Percentiles rank a stretch among this genome's conserved stretches.
These are phyloP conservation scores for Cacatua alba DNA, from an alignment of 2,113 vertebrate genomes.

Conservation along the genomic window DNA sequence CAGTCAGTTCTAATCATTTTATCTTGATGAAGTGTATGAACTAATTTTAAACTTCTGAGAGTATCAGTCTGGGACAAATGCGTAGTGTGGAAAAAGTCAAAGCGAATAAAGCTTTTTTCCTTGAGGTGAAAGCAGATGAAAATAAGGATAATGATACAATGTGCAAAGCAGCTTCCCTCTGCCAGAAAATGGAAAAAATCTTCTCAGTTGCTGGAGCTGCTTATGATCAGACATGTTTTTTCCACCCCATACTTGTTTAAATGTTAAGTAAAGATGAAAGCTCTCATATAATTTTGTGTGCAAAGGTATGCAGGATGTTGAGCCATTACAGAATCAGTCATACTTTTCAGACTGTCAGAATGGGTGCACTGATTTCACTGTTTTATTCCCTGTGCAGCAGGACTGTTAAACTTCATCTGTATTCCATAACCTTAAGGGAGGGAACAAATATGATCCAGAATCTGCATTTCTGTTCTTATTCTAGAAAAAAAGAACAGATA, in stretches of 20 bases:
- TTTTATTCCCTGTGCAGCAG: neutral
- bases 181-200: neutral
- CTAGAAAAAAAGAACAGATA: neutral
- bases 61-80: neutral
- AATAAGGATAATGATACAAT: neutral
- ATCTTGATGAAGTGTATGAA: neutral
- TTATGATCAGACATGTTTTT: neutral
- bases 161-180: neutral
- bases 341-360: neutral
- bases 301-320: neutral
- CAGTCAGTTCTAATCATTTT: neutral
- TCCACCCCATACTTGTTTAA: neutral
- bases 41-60: constrained; percentile 1
- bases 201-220: neutral
- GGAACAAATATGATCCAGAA: neutral
- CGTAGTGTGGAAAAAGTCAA: constrained; percentile 13
- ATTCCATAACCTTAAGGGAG: neutral
- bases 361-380: neutral
- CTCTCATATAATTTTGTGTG: neutral
- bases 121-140: constrained; percentile 8
- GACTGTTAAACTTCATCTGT: neutral
- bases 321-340: neutral
- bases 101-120: neutral
- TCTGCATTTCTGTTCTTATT: neutral
- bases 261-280: neutral